Evolutionary conservation across 2,888 invertebrate genomes (phyloP).

Genomic region (Dasypogon diadema): DNA sequence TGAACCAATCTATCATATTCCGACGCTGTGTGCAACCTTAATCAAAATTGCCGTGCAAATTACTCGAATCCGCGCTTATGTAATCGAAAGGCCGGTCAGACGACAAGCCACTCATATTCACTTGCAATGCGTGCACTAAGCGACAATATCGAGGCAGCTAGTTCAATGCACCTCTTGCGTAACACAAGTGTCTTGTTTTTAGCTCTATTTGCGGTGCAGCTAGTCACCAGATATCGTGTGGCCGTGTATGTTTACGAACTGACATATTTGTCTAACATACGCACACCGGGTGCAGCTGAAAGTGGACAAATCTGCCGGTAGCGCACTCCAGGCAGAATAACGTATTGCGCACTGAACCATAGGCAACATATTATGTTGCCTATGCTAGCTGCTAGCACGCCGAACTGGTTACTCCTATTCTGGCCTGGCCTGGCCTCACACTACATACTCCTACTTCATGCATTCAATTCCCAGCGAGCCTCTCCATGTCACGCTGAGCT

Average conservation of each 20-base stretch:
- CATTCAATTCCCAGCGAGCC: constrained; percentile 6
- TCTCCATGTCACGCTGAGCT: neutral
- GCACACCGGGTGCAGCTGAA: constrained; percentile 1
- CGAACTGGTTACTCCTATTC: constrained; percentile 1
- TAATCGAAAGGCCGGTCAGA: constrained; percentile 49
- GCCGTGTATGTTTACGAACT: constrained; percentile 5
- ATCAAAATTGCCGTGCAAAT: constrained; percentile 49
- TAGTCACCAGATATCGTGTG: neutral
- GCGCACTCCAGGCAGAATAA: neutral
- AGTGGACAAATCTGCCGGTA: constrained; percentile 5
- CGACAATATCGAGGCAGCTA: constrained; percentile 33
- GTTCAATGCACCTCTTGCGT: constrained; percentile 50
- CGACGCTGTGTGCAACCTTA: constrained; percentile 38
- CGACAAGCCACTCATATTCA: constrained; percentile 11
- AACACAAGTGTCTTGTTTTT: constrained; percentile 41
- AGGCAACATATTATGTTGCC: neutral
- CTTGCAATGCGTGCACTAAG: constrained; percentile 31
- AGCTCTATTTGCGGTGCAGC: constrained; percentile 18
- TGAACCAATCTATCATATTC: constrained; percentile 38
- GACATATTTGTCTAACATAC: constrained; percentile 27
- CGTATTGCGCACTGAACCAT: neutral
- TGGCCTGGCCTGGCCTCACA: neutral
- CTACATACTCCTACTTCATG: constrained; percentile 23
- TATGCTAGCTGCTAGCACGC: too few relatives aligned
- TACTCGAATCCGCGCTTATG: constrained; percentile 43